A percentile compares a stretch with the other conserved stretches of the same genome.
phyloP scores from a whole-genome alignment of 1,140 invertebrate genomes.

The Alviniconcha marisindica region DNA sequence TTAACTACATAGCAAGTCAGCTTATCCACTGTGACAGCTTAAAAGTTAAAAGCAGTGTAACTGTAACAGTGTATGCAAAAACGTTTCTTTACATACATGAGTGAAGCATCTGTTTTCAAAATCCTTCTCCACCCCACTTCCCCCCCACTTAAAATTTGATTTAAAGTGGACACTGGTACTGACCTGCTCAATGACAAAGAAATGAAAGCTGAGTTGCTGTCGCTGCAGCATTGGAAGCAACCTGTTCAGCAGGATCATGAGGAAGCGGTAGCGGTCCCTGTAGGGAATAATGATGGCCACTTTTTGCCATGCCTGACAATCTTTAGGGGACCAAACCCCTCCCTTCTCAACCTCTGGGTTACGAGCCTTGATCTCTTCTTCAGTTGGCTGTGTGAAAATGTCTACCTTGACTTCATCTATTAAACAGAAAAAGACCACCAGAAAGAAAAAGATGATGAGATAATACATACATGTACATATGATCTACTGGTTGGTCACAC shows the following conservation, averaged over 20 bases:
- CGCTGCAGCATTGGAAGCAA: constrained; percentile 71
- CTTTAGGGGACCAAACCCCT: constrained; percentile 84
- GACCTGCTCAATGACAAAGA: constrained; percentile 75
- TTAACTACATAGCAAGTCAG: too few species aligned
- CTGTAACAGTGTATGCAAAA: too few species aligned
- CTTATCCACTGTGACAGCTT: too few species aligned
- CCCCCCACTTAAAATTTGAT: too few species aligned
- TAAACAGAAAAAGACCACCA: too few species aligned
- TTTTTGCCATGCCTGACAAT: constrained; percentile 84
- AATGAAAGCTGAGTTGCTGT: constrained; percentile 71
- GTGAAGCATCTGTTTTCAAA: too few species aligned
- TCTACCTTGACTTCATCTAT: constrained; percentile 58
- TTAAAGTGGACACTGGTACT: too few species aligned
- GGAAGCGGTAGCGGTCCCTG: constrained; percentile 75
- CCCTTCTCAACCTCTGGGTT: constrained; percentile 77
- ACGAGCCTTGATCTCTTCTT: constrained; percentile 47
- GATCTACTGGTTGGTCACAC: too few species aligned
- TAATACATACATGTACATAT: background rate
- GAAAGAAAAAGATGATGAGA: background rate
- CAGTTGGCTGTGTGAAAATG: constrained; percentile 56
- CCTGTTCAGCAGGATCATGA: constrained; percentile 68
- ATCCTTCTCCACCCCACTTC: too few species aligned
- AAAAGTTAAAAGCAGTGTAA: too few species aligned
- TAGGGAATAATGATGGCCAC: constrained; percentile 76
- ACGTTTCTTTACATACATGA: too few species aligned